Conservation (phyloP, 2,113 vertebrate genomes). For the Chionomys nivalis region DNA sequence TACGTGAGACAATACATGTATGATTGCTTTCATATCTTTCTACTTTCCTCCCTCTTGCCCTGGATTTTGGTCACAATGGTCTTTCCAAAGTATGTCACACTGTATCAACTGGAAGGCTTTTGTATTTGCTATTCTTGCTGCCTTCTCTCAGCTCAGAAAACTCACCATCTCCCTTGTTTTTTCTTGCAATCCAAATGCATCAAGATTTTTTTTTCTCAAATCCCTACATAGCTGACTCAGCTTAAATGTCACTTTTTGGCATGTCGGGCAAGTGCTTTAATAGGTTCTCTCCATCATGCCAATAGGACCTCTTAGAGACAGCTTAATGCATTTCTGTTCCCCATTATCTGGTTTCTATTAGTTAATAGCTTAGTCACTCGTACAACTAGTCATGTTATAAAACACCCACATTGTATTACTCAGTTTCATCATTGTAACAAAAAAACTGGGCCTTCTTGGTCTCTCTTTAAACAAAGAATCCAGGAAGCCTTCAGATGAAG, state of each 20-base stretch:
- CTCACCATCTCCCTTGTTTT: not conserved
- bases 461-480: constrained; percentile 51
- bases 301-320: constrained; percentile 74
- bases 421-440: not conserved
- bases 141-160: not conserved
- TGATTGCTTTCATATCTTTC: not conserved
- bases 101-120: not conserved
- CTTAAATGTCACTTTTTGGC: constrained; percentile 52
- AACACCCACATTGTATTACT: not conserved
- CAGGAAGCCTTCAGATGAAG: not conserved
- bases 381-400: constrained; percentile 82
- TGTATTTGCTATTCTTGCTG: not conserved
- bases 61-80: not conserved
- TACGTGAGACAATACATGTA: not conserved
- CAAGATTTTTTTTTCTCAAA: not conserved
- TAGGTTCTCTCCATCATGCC: constrained; percentile 57
- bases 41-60: not conserved
- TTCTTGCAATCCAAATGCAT: not conserved
- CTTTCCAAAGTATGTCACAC: not conserved
- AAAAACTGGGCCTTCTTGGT: not conserved
- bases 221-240: constrained; percentile 22
- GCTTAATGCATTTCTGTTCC: constrained; percentile 76
- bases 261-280: not conserved
- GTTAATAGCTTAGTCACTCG: constrained; percentile 80
- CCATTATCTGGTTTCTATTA: constrained; percentile 69